These are phyloP conservation scores for Alethe castanea DNA, from an alignment of 2,113 vertebrate genomes.

Conservation along the genomic window DNA sequence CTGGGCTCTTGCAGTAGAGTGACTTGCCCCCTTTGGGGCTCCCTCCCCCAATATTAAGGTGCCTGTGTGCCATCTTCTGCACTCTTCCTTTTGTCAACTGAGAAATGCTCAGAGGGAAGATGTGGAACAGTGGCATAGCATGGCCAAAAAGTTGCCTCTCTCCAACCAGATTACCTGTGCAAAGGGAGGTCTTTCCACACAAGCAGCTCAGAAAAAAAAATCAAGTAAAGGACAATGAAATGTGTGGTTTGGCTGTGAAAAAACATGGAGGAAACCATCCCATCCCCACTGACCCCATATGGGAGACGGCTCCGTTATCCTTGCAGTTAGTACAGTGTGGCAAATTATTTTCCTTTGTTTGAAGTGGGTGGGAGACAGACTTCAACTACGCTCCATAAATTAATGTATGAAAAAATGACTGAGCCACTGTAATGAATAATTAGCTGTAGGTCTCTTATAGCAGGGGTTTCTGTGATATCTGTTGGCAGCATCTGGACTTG, in stretches of 20 bases:
- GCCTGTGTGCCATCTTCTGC: background rate
- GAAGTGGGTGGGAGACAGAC: conserved; percentile 69
- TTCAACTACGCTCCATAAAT: conserved; percentile 67
- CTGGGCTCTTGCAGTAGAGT: background rate
- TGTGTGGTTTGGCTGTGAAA: conserved; percentile 50
- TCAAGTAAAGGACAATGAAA: conserved; percentile 63
- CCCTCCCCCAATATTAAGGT: background rate
- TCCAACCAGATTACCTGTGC: background rate
- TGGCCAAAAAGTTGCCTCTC: background rate
- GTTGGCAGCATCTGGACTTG: conserved; percentile 50
- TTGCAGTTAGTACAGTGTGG: conserved; percentile 51
- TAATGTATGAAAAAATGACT: conserved; percentile 53
- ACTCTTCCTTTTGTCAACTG: background rate
- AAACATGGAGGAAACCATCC: conserved; percentile 63
- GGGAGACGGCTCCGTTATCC: conserved; percentile 46
- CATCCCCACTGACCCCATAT: conserved; percentile 27
- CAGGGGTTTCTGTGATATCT: conserved; percentile 16
- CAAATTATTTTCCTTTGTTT: conserved; percentile 80
- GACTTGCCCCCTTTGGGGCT: background rate
- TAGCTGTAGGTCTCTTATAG: conserved; percentile 52
- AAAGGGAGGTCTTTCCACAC: background rate
- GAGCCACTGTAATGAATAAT: conserved; percentile 61
- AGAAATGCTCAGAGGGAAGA: background rate
- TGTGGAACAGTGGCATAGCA: background rate
- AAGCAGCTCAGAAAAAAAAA: conserved; percentile 33